Evolutionary conservation across 2,113 vertebrate genomes (phyloP).

Genomic region (Amphiprion percula): DNA sequence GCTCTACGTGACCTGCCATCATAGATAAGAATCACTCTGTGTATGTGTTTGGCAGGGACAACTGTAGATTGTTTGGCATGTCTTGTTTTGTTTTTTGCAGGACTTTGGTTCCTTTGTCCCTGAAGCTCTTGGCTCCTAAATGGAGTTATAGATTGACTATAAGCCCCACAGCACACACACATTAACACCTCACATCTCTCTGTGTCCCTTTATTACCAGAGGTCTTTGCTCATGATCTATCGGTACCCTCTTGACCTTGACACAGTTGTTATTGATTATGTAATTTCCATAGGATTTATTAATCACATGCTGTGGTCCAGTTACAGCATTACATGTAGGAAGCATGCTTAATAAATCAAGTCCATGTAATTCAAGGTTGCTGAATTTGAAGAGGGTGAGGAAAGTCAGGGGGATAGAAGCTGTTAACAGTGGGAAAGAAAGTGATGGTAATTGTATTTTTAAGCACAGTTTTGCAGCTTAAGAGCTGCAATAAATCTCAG

Average conservation of each 20-base stretch:
- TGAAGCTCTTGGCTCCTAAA: conserved; percentile 30
- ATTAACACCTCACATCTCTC: background rate
- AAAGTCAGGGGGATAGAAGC: background rate
- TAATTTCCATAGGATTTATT: background rate
- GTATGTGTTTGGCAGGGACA: background rate
- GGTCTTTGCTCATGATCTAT: conserved; percentile 16
- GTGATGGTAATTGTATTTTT: conserved; percentile 31
- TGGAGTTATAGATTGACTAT: conserved; percentile 70
- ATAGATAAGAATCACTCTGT: conserved; percentile 7
- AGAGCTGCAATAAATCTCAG: conserved; percentile 33
- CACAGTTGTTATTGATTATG: conserved; percentile 13
- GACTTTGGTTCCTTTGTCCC: conserved; percentile 16
- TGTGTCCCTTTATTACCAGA: background rate
- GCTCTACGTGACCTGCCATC: background rate
- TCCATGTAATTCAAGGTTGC: background rate
- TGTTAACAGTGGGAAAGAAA: background rate
- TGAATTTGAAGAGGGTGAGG: background rate
- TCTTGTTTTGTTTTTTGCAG: conserved; percentile 1
- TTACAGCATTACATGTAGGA: background rate
- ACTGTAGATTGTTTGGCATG: conserved; percentile 1
- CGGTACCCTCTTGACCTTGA: conserved; percentile 17
- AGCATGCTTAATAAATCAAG: background rate
- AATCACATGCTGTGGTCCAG: background rate
- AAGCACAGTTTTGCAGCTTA: conserved; percentile 34
- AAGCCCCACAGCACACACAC: background rate